Evolutionary conservation across 2,797 vertebrate genomes (phyloP).

Genomic region (Chelmon rostratus): DNA sequence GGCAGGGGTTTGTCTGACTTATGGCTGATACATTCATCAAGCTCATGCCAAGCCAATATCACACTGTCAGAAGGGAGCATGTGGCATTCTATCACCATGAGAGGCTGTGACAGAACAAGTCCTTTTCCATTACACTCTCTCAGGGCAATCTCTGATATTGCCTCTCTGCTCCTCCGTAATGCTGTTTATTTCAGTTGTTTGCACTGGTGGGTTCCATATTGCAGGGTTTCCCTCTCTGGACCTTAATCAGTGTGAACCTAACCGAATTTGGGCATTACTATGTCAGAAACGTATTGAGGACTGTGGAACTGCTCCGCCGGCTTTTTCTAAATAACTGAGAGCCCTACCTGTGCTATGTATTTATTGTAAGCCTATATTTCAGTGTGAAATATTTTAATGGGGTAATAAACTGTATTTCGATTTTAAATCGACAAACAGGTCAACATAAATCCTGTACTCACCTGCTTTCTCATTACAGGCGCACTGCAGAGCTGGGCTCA

Average conservation of each 20-base stretch:
- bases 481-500: slow-evolving; percentile 35
- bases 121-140: slow-evolving; percentile 84
- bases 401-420: slow-evolving; percentile 52
- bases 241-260: slow-evolving; percentile 51
- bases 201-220: slow-evolving; percentile 51
- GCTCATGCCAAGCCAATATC: slow-evolving; percentile 83
- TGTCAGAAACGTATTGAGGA: slow-evolving; percentile 45
- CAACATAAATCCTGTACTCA: slow-evolving; percentile 37
- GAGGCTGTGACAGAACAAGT: slow-evolving; percentile 85
- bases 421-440: slow-evolving; percentile 62
- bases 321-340: slow-evolving; percentile 23
- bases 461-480: slow-evolving; percentile 42
- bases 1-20: slow-evolving; percentile 78
- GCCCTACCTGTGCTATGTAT: background rate
- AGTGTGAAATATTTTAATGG: slow-evolving; percentile 31
- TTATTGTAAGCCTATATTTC: slow-evolving; percentile 47
- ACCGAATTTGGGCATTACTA: slow-evolving; percentile 40
- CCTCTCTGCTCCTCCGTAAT: slow-evolving; percentile 72
- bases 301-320: slow-evolving; percentile 6
- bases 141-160: slow-evolving; percentile 79
- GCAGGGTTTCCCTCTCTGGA: slow-evolving; percentile 26
- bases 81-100: slow-evolving; percentile 87
- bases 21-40: slow-evolving; percentile 88
- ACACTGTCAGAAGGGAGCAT: slow-evolving; percentile 84
- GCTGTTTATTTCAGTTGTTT: slow-evolving; percentile 77